Percentiles rank a stretch among this genome's conserved stretches.
Evolutionary conservation across 1,140 invertebrate species (phyloP).

Genomic region (Oscheius sp.): DNA sequence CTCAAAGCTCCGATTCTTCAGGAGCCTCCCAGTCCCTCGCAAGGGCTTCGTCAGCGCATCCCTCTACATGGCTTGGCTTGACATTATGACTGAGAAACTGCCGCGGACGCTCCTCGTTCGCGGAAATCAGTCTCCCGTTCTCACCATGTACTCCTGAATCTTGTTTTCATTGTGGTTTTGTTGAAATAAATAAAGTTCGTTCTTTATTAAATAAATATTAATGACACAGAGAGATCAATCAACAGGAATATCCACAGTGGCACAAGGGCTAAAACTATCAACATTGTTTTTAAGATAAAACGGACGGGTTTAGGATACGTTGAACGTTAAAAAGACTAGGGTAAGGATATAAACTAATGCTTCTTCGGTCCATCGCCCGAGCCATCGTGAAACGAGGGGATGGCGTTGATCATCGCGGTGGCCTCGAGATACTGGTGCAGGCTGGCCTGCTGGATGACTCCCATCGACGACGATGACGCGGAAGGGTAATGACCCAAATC

Average conservation of each 20-base stretch:
- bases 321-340: too few relatives aligned
- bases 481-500: neutral
- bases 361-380: neutral
- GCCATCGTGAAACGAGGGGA: neutral
- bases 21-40: slow-evolving; percentile 65
- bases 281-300: too few relatives aligned
- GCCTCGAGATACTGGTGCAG: neutral
- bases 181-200: neutral
- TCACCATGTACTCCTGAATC: slow-evolving; percentile 65
- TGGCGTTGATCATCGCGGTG: neutral
- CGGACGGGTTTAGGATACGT: too few relatives aligned
- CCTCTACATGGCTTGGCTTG: slow-evolving; percentile 66
- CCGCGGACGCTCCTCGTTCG: slow-evolving; percentile 64
- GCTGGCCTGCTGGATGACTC: neutral
- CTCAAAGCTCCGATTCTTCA: slow-evolving; percentile 38
- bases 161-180: neutral
- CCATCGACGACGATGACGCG: neutral
- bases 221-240: too few relatives aligned
- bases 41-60: slow-evolving; percentile 63
- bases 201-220: too few relatives aligned
- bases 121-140: slow-evolving; percentile 65
- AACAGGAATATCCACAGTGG: too few relatives aligned
- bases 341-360: too few relatives aligned
- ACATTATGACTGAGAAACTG: slow-evolving; percentile 62
- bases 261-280: too few relatives aligned